Base-by-base conservation (phyloP, 2,888 invertebrate genomes). In the Syritta pipiens region DNA sequence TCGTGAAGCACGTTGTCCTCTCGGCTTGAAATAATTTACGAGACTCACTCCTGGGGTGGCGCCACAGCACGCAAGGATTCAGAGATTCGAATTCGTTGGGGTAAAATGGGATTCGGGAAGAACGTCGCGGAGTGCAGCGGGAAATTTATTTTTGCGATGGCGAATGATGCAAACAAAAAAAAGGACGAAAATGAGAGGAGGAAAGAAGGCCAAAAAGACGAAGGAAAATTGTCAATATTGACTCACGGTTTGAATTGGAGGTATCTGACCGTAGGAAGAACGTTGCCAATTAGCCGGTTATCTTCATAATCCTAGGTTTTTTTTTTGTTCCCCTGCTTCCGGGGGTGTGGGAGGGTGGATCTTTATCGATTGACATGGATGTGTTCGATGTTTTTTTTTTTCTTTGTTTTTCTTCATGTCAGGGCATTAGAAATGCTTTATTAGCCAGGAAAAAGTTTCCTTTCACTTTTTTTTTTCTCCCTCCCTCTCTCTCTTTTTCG, bases 191-290 rank as follows among this genome's bases (percentile, higher is more conserved):
- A 30, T 1, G 1, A 32, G 5, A 17, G 3, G 19, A 35, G 19
- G 10, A 2, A 19, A 20, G n/a, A 4, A 10, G 10, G 7, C 26
- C 12, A 48, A 14, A 30, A 17, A 19, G 32, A 28, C 32, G 12
- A 60, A 55, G 17, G 32, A 63, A 57, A 75, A 69, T 59, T 71
- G 71, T 77, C 76, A 77, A 77, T 77, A 77, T 77, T 77, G 76
- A 71, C 71, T 51, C 44, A 59, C 49, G 71, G 57, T 77, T 65
- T 53, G 63, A 69, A 76, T 63, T 71, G 63, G 32, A 76, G 57
- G 76, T 49, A 71, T 76, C 63, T 63, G 69, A 76, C 63, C 76
- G 63, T 63, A 46, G 57, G 40, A 57, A 63, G 51, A 77, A 57
- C 71, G 57, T 32, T 63, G 57, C 76, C 76, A 77, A 77, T 77